Conservation (phyloP, 2,888 invertebrate genomes). For the Clanis bilineata region DNA sequence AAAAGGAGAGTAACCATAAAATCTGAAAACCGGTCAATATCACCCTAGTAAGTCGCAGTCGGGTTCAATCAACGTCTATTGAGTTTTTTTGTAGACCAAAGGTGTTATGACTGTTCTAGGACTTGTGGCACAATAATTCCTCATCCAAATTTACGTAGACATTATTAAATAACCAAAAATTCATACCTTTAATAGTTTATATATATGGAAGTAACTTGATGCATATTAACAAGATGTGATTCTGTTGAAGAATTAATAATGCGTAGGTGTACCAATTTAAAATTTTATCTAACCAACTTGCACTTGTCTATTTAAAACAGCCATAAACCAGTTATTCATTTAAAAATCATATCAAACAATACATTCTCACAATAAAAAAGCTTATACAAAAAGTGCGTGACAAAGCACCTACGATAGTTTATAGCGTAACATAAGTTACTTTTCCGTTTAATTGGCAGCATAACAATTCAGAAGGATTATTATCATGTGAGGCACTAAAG, state of each 20-base stretch:
- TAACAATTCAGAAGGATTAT: conserved; percentile 59
- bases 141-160: no score
- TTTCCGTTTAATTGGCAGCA: conserved; percentile 65
- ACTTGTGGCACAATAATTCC: no score
- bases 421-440: conserved; percentile 5
- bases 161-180: no score
- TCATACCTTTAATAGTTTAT: no score
- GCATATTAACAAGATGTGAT: neutral
- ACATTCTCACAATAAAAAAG: neutral
- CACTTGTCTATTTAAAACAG: neutral
- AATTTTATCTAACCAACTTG: neutral
- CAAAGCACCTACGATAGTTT: neutral
- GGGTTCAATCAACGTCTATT: no score
- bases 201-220: no score
- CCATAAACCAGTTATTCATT: neutral
- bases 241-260: neutral
- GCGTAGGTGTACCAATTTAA: neutral
- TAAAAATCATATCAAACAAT: neutral
- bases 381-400: neutral
- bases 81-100: no score
- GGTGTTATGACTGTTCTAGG: no score
- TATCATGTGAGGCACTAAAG: conserved; percentile 59
- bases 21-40: no score
- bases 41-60: no score
- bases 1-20: no score